Percentiles rank a stretch among this genome's conserved stretches.
Conservation (phyloP, 2,888 invertebrate genomes). For the Busseola fusca region DNA sequence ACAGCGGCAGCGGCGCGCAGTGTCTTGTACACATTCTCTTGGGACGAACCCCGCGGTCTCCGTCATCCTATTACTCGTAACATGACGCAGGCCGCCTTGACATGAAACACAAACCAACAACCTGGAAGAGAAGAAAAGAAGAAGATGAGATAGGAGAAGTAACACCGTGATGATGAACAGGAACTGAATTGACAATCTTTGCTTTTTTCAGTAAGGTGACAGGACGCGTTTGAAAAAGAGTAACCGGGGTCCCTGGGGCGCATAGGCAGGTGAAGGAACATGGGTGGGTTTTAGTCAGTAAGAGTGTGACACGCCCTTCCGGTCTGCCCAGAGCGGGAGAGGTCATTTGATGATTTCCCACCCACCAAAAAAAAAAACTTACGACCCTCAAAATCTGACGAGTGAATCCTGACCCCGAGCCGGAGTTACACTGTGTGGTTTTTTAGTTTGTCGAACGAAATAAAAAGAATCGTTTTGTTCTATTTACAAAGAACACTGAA, state of each 20-base stretch:
- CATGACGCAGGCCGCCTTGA: background rate
- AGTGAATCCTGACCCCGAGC: background rate
- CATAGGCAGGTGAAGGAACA: too few species aligned
- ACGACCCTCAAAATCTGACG: background rate
- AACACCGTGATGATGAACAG: background rate
- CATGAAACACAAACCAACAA: background rate
- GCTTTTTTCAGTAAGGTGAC: background rate
- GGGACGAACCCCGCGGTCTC: background rate
- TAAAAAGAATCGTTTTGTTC: background rate
- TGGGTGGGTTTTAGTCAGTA: too few species aligned
- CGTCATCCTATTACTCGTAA: background rate
- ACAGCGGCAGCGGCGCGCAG: background rate
- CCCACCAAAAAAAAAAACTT: too few species aligned
- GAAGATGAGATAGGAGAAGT: background rate
- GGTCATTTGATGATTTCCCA: too few species aligned
- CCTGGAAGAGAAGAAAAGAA: background rate
- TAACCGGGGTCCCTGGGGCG: too few species aligned
- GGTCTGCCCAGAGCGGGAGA: too few species aligned
- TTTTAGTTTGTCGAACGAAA: background rate
- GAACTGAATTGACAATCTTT: background rate
- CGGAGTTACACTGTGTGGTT: background rate
- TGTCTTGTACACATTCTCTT: background rate
- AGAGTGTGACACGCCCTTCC: too few species aligned
- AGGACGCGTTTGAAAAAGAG: too few species aligned
- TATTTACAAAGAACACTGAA: background rate